Base-by-base conservation (phyloP, 2,888 invertebrate genomes). In the Apeira syringaria region DNA sequence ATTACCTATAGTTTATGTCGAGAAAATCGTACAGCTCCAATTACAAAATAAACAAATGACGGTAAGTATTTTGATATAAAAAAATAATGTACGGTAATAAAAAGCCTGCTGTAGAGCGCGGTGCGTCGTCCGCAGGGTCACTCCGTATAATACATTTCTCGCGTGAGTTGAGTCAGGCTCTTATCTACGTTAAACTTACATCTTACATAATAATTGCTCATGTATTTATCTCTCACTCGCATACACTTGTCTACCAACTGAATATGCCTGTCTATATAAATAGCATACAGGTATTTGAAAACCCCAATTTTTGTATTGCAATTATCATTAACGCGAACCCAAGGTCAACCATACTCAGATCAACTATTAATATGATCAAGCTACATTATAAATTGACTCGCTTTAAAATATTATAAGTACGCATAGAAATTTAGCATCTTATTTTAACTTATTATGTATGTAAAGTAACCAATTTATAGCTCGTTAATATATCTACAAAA, bases 121-220 rank as follows among this genome's bases (percentile, higher is more conserved):
- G 20, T 29, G 34, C 39, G 39, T 33, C 50, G 50, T 52, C 41
- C 40, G 47, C 22, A 10, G 35, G 45, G 27, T 35, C 35, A 18
- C 32, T 8, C 25, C 34, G 59, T 51, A 47, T 62, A 47, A 31
- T 45, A 38, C 50, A 24, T 3, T 24, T 9, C 9, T 68, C 63
- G 60, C 80, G 70, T 62, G 72, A 66, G 74, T 58, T 62, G 64
- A 61, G 67, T 64, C 58, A 66, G 73, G 60, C 64, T 56, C 64
- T 76, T 80, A 75, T 63, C 56, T 66, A 64, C 68, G 69, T 60
- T 62, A 44, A 62, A 57, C 71, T 83, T 81, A 82, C 75, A 82
- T 84, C 71, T 83, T 81, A 82, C 75, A 82, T 84, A 82, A 50
- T 48, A 35, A 81, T 74, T 72, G 66, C 74, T 66, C 65, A 64